Evolutionary conservation across 2,797 vertebrate genomes (phyloP), one percentile per base, ranked within the genome.

Genomic region (Coluber constrictor): DNA sequence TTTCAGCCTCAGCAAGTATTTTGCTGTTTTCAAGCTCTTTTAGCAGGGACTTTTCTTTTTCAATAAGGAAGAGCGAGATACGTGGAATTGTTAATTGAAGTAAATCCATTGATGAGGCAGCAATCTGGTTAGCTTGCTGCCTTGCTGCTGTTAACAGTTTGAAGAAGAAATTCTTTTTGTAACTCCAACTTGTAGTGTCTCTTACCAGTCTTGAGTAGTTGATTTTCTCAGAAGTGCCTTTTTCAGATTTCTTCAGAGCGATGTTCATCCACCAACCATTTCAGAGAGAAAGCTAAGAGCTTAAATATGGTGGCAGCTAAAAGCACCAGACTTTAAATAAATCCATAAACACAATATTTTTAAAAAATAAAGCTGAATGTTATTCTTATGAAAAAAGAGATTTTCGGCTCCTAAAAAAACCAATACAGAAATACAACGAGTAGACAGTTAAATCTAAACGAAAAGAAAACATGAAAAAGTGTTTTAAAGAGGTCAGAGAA

Each of bases 1-100:
- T 96, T 95, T 43, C 70, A 94, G 87, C 91, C 92, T 86, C 94
- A 94, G 91, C 90, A 88, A 20, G 60, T 0, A 7, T 92, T 94
- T 95, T 96, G 91, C 93, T 93, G 92, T 96, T 94, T 94, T 54
- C 91, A 94, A 90, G 89, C 96, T 70, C 92, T 97, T 96, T 94
- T 91, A 94, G 60, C 90, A 93, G 32, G 95, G 95, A 91, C 92
- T 92, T 32, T 90, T 95, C 94, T 16, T 29, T 43, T 47, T 55
- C 32, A 32, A 51, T 87, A 55, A 94, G 94, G 89, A 32, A 70
- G 11, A 55, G n/a, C 89, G 92, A 95, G 96, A 94, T 0, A 13
- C 94, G 94, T 92, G 95, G 95, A 93, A 96, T 94, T 90, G 88
- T 95, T 96, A 94, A 95, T 95, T 94, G 94, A 95, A 94, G 87